Conservation (phyloP, 2,113 vertebrate species). For the Bombycilla garrulus region DNA sequence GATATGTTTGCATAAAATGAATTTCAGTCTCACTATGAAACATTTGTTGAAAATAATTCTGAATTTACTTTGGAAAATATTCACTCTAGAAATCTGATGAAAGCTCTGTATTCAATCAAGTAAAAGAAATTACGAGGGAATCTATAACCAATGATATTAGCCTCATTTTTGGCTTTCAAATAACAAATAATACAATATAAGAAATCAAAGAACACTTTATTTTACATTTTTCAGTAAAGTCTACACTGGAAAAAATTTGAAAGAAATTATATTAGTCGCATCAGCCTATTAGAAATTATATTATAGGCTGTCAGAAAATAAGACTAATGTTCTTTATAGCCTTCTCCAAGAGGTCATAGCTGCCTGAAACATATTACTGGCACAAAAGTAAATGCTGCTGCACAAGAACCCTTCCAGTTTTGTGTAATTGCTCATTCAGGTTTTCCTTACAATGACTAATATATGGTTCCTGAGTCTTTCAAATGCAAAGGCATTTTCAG, state of each 20-base stretch:
- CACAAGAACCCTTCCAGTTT: not conserved
- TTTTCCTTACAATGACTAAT: not conserved
- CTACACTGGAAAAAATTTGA: not conserved
- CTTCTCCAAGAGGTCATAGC: not conserved
- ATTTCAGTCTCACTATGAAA: not conserved
- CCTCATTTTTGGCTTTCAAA: not conserved
- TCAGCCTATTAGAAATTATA: not conserved
- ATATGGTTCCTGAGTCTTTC: not conserved
- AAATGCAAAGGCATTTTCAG: not conserved
- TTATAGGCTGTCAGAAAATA: not conserved
- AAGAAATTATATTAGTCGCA: not conserved
- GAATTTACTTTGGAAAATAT: conserved; percentile 2
- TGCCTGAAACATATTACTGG: not conserved
- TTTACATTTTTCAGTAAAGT: not conserved
- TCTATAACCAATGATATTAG: not conserved
- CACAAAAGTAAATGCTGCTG: not conserved
- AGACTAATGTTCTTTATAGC: not conserved
- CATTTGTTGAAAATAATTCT: conserved; percentile 12
- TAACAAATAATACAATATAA: not conserved
- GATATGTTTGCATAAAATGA: not conserved
- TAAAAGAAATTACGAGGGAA: not conserved
- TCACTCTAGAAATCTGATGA: not conserved
- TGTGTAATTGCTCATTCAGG: not conserved
- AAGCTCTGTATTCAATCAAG: not conserved
- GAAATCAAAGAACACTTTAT: not conserved